Evolutionary conservation across 1,140 invertebrate species (phyloP).

Genomic region (Alviniconcha marisindica): DNA sequence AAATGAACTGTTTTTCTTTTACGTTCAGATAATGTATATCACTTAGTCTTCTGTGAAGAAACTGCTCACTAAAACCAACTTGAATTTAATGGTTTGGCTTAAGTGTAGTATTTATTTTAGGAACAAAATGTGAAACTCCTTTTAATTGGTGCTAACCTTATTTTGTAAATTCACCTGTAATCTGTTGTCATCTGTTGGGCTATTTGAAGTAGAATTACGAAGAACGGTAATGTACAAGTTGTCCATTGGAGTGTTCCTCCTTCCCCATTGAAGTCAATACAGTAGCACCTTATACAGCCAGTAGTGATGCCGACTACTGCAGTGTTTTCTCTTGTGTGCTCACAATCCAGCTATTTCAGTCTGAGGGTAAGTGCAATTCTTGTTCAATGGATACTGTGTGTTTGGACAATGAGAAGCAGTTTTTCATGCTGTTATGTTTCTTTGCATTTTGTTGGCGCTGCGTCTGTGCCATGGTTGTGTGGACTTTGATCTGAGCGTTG

Average conservation of each 20-base stretch:
- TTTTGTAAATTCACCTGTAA: not conserved
- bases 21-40: no score
- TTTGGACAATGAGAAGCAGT: not conserved
- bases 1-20: no score
- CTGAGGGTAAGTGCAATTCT: slow-evolving; percentile 35
- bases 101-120: no score
- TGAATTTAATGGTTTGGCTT: no score
- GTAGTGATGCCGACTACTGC: not conserved
- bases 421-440: not conserved
- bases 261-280: not conserved
- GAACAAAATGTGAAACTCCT: not conserved
- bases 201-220: not conserved
- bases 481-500: not conserved
- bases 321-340: slow-evolving; percentile 15
- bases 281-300: not conserved
- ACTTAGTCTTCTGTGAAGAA: no score
- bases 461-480: slow-evolving; percentile 5
- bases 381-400: slow-evolving; percentile 30
- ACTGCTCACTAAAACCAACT: no score
- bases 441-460: not conserved
- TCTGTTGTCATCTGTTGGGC: not conserved
- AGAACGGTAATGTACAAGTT: not conserved
- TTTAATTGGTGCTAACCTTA: not conserved
- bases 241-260: not conserved
- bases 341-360: slow-evolving; percentile 34